Conservation (phyloP, 2,113 vertebrate genomes). For the Leuciscus idus region DNA sequence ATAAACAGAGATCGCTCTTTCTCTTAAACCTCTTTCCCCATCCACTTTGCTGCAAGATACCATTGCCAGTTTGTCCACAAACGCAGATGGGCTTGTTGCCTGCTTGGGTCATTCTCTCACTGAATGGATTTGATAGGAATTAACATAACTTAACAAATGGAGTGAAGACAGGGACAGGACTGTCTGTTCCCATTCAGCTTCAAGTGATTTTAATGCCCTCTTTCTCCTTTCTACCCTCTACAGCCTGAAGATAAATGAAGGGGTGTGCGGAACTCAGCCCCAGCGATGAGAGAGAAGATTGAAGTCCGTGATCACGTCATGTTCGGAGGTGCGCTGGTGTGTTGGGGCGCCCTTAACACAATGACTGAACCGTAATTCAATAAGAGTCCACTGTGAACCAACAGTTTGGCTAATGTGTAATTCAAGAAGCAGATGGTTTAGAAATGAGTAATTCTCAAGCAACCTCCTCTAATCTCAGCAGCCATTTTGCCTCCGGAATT, state of each 20-base stretch:
- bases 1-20: constrained; percentile 47
- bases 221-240: constrained; percentile 3
- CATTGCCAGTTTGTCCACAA: constrained; percentile 23
- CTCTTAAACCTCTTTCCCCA: constrained; percentile 26
- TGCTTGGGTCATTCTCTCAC: constrained; percentile 40
- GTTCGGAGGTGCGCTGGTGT: constrained; percentile 40
- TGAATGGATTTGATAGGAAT: constrained; percentile 53
- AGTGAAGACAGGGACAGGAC: constrained; percentile 33
- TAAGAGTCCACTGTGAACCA: constrained; percentile 56
- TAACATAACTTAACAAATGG: constrained; percentile 59
- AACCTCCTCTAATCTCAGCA: constrained; percentile 59
- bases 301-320: constrained; percentile 14
- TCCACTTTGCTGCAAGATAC: constrained; percentile 12
- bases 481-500: constrained; percentile 59
- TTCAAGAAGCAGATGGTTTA: constrained; percentile 60
- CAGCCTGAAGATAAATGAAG: constrained; percentile 50
- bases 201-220: constrained; percentile 21
- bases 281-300: constrained; percentile 46
- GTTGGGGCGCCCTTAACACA: constrained; percentile 48
- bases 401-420: constrained; percentile 59
- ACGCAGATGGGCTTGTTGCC: constrained; percentile 11
- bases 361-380: constrained; percentile 55
- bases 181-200: constrained; percentile 46
- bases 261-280: constrained; percentile 36
- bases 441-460: constrained; percentile 58